Base-by-base conservation (phyloP, 2,113 vertebrate genomes). In the Sciurus niger region DNA sequence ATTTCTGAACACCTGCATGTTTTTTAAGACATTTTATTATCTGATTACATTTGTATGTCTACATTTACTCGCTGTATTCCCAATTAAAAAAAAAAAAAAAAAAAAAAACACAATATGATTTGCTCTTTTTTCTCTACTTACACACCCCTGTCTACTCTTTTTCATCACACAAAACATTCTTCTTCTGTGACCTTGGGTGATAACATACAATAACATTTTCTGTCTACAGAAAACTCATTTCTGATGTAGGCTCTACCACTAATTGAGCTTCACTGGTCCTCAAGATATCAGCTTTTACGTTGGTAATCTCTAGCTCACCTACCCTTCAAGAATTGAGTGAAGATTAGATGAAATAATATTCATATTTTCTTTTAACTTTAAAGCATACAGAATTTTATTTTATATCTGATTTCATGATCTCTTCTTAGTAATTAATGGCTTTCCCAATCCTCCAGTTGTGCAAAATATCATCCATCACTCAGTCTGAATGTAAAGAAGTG, bases 141-240 rank as follows among this genome's bases (percentile, higher is more conserved):
- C 40, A 40, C 3, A 40, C 40, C 40, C 1, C 63, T 76, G 2
- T 4, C 85, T 53, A 83, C 63, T 32, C 16, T 55, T 76, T 65
- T 9, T 5, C 4, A 32, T 1, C 14, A 76, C 9, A 2, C 2
- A 5, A 24, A 72, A 7, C 0, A 13, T 51, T 10, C 7, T n/a
- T 43, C 18, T 76, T 85, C 17, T 67, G 2, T 4, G 37, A 17
- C 5, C 7, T 24, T 43, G 0, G 12, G 8, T 73, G 53, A 67
- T 40, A 60, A 74, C 32, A 48, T 34, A 51, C 8, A 32, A 80
- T 12, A 60, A 72, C 94, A 6, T 34, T 2, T 1, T 0, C 4
- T 60, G 8, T 55, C 13, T 16, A 14, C 17, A 83, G 74, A 51
- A 82, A 78, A 83, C 18, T 84, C 28, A 87, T 4, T 13, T 63